phyloP scores from a whole-genome alignment of 2,113 vertebrate species.

The Myrmophylax atrothorax region DNA sequence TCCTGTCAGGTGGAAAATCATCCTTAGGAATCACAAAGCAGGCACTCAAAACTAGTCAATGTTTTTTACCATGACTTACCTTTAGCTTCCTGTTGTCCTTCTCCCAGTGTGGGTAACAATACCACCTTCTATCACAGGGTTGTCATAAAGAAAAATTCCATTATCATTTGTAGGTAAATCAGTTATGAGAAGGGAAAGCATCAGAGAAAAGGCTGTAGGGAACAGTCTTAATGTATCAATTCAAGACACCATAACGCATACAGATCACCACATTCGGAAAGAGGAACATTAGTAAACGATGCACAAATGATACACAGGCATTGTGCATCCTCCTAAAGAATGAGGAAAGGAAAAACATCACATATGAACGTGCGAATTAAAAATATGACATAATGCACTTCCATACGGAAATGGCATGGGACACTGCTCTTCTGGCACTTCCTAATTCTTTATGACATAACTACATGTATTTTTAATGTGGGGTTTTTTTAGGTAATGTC shows the following conservation, averaged over 20 bases:
- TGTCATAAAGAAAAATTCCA: not conserved
- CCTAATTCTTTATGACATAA: not conserved
- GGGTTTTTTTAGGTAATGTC: not conserved
- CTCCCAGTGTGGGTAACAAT: not conserved
- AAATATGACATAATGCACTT: not conserved
- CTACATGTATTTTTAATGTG: not conserved
- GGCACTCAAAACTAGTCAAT: not conserved
- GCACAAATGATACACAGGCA: not conserved
- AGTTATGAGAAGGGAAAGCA: not conserved
- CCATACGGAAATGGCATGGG: not conserved
- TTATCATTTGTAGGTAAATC: not conserved
- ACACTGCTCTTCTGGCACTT: not conserved
- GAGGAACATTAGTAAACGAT: not conserved
- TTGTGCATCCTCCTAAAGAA: not conserved
- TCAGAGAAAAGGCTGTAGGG: not conserved
- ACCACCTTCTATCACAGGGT: not conserved
- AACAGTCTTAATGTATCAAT: not conserved
- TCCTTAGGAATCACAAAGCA: not conserved
- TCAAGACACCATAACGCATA: not conserved
- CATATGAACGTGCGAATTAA: not conserved
- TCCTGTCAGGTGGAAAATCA: not conserved
- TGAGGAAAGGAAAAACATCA: not conserved
- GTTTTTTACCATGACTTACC: not conserved
- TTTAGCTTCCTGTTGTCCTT: not conserved
- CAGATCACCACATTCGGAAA: not conserved